Evolutionary conservation across 2,888 invertebrate species (phyloP).

Genomic region (Stenichneumon culpator): DNA sequence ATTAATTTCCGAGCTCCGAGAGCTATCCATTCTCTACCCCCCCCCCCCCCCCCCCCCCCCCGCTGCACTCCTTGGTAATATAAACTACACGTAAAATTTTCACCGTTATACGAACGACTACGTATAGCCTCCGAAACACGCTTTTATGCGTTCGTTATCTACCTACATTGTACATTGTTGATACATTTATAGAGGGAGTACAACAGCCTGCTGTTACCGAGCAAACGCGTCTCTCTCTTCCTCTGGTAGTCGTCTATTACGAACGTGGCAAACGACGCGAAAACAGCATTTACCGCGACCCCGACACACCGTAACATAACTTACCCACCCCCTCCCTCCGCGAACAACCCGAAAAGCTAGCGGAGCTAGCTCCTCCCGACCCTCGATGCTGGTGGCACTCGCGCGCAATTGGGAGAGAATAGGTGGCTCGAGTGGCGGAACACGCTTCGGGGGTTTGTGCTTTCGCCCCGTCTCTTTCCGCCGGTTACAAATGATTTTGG

Average conservation of each 20-base stretch:
- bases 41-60: not conserved
- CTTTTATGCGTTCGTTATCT: constrained; percentile 35
- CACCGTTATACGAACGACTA: constrained; percentile 5
- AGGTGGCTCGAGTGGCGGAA: constrained; percentile 68
- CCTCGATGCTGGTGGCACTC: constrained; percentile 55
- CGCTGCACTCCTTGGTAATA: constrained; percentile 6
- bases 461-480: constrained; percentile 25
- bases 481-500: constrained; percentile 64
- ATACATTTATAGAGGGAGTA: constrained; percentile 5
- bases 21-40: not conserved
- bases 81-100: constrained; percentile 32
- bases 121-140: constrained; percentile 27
- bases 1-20: constrained; percentile 11
- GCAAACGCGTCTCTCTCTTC: constrained; percentile 40
- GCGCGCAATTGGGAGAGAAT: constrained; percentile 71
- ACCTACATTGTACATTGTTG: not conserved
- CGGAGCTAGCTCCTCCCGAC: constrained; percentile 24
- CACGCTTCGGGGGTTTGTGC: constrained; percentile 56
- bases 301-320: constrained; percentile 74
- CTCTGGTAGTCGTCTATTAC: constrained; percentile 69
- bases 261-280: constrained; percentile 72
- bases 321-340: constrained; percentile 69
- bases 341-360: constrained; percentile 59
- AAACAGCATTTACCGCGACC: constrained; percentile 72
- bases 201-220: constrained; percentile 45